Base-by-base conservation (phyloP, 2,888 invertebrate species). In the Hoplodrina blanda region DNA sequence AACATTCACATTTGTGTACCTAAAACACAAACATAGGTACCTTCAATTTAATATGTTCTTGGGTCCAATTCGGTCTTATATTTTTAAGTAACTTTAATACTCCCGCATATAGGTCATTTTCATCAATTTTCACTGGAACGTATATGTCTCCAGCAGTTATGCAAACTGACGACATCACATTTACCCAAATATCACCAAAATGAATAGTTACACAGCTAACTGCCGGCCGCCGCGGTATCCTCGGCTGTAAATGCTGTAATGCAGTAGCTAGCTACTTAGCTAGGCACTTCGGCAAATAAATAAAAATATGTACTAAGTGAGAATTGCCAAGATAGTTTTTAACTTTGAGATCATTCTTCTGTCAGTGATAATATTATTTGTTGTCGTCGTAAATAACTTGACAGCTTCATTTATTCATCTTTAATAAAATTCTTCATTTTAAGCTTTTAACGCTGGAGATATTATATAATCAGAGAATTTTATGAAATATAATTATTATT, bases 1-100 rank as follows among this genome's bases (percentile, higher is more conserved):
- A 37, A 37, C 8, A 37, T 37, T 37, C 8, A 37, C 37, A 37
- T 37, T 37, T 8, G 8, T 37, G 37, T 37, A 37, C 8, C 1
- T 37, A 37, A 52, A 30, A 37, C 15, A 15, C 11, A n/a, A 33
- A 69, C 69, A 81, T 95, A n/a, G n/a, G n/a, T n/a, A 98, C 98
- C 97, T 98, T 98, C 90, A 97, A 97, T 86, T 96, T 95, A 73
- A 98, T 96, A 85, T 96, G 94, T 79, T 96, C 95, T 73, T 94
- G 85, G 67, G 96, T 91, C 98, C 98, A 98, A 54, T 95, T 85
- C 20, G 98, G 98, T 89, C 98, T 96, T 81, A 98, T 96, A 60
- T 93, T 93, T 91, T 96, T 94, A 71, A 98, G 94, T 85, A 98
- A 94, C 89, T 97, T 93, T 81, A 96, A 92, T 65, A 98, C 97